Percentiles rank a stretch among this genome's conserved stretches.
Conservation (phyloP, 92 coral and sea anemone genomes). For the Pocillopora grandis region DNA sequence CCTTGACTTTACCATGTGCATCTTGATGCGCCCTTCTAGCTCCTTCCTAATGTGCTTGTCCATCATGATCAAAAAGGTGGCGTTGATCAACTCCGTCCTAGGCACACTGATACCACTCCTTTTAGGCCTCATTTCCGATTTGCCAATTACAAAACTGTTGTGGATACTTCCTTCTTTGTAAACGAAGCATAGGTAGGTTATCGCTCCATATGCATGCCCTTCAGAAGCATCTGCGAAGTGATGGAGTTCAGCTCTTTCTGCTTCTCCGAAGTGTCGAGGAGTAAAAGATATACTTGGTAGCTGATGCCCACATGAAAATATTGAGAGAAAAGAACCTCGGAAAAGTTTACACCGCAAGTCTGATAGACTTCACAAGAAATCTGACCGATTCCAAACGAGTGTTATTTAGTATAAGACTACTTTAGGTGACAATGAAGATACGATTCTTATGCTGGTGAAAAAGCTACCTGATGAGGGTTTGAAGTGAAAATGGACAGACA, state of each 20-base stretch:
- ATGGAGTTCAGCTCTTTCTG: neutral
- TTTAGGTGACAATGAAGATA: no score
- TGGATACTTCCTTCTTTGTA: slow-evolving; percentile 37
- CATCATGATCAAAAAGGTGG: slow-evolving; percentile 48
- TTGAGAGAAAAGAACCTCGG: no score
- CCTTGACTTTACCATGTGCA: slow-evolving; percentile 27
- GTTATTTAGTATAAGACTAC: no score
- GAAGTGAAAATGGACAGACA: no score
- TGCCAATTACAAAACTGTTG: slow-evolving; percentile 45
- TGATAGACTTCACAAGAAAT: no score
- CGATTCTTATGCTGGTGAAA: no score
- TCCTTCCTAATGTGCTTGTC: slow-evolving; percentile 39
- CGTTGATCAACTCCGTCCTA: neutral
- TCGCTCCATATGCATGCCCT: slow-evolving; percentile 46
- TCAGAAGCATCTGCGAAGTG: slow-evolving; percentile 60
- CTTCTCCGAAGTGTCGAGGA: slow-evolving; percentile 52
- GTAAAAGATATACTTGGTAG: neutral
- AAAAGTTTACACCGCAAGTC: no score
- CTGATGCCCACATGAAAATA: no score
- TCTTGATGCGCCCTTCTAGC: slow-evolving; percentile 36
- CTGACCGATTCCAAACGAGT: no score
- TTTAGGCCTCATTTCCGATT: slow-evolving; percentile 48
- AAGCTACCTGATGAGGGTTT: no score
- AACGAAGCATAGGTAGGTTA: slow-evolving; percentile 42
- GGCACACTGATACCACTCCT: slow-evolving; percentile 45